These are phyloP conservation scores for Pelvicachromis taeniatus DNA, from an alignment of 2,113 vertebrate species.

Conservation along the genomic window DNA sequence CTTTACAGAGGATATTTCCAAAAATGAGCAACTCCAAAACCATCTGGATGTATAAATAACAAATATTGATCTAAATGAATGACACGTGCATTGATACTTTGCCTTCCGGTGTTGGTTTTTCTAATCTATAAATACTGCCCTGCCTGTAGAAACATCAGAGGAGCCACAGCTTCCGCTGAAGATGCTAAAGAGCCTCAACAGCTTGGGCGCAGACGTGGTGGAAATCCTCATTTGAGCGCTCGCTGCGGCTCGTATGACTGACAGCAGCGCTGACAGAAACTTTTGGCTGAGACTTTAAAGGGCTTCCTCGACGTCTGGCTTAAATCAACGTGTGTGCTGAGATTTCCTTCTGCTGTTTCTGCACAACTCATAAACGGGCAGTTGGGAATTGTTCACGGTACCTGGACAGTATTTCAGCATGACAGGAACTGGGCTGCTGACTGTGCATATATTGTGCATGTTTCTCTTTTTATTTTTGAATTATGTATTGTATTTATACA, in stretches of 20 bases:
- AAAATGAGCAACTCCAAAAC: not conserved
- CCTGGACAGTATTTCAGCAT: conserved; percentile 52
- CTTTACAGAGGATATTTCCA: not conserved
- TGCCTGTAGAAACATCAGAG: conserved; percentile 40
- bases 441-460: conserved; percentile 16
- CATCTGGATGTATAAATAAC: not conserved
- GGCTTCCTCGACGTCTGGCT: not conserved
- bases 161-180: conserved; percentile 22
- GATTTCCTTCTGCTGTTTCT: conserved; percentile 40
- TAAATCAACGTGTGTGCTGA: conserved; percentile 30
- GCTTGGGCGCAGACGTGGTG: conserved; percentile 56
- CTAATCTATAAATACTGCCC: conserved; percentile 13
- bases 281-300: not conserved
- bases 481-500: conserved; percentile 56
- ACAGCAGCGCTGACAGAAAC: not conserved
- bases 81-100: not conserved
- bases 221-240: conserved; percentile 76
- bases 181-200: conserved; percentile 23
- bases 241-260: not conserved
- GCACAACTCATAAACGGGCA: not conserved
- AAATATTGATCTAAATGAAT: not conserved
- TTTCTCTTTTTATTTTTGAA: not conserved
- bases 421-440: conserved; percentile 46
- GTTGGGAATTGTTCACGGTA: conserved; percentile 51
- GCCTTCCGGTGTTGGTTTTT: not conserved